Base-by-base conservation (phyloP, 2,888 invertebrate genomes). In the Drosophila helvetica region DNA sequence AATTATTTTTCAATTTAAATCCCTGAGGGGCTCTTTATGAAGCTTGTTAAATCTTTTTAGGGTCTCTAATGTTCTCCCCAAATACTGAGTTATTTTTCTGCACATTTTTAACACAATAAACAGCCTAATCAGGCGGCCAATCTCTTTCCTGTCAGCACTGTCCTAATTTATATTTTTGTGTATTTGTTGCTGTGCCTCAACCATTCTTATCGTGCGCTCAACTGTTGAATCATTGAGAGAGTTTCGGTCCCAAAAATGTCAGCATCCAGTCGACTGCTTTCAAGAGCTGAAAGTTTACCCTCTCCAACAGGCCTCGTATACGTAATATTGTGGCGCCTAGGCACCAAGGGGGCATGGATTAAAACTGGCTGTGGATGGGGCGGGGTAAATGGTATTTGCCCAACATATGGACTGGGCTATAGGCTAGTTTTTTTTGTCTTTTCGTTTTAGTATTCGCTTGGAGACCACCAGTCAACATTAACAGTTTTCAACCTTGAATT, bases 401-500 rank as follows among this genome's bases (percentile, higher is more conserved):
- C 74, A 87, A 79, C 83, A 79, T 82, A 82, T 87, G 86, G 69
- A 61, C 51, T 55, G 50, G 50, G 54, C 64, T 67, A 56, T 66
- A 51, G 65, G 69, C 66, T 69, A n/a, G 38, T 19, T 62, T 68
- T 75, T 53, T 48, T 46, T 68, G 46, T 45, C 52, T 53, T 42
- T 46, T 58, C 51, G 25, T 57, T 54, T 47, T 22, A 22, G 46
- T 52, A 61, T 48, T 58, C 62, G 46, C 78, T 57, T 60, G 72
- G 50, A 60, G 62, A 57, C 38, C 52, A 64, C 55, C 27, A 53
- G 42, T 52, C 62, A 71, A 55, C n/a, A 74, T 52, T 50, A 70
- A 55, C 74, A 75, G 52, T 71, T 75, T 67, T 61, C 53, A 79
- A 66, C 85, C 85, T 85, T 85, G 85, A 79, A 74, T 84, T 79